A percentile compares a stretch with the other conserved stretches of the same genome.
phyloP scores from a whole-genome alignment of 2,888 invertebrate species.

The Ophioninae sp. region DNA sequence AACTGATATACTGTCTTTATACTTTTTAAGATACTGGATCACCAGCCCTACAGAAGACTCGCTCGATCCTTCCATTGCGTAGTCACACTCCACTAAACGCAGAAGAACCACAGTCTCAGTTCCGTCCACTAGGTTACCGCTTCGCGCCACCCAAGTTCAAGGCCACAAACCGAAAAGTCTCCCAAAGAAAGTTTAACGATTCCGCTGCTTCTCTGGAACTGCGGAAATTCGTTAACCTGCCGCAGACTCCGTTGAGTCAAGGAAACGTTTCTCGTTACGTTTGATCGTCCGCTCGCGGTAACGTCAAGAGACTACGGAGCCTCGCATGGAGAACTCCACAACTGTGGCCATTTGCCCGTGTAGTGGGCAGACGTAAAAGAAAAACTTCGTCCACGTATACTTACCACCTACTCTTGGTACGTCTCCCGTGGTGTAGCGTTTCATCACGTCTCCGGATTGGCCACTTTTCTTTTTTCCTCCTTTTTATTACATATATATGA shows the following conservation, averaged over 20 bases:
- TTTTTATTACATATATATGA: constrained; percentile 14
- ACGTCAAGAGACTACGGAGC: constrained; percentile 50
- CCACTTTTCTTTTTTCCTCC: constrained; percentile 10
- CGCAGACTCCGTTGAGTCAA: constrained; percentile 6
- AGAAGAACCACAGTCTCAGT: background rate
- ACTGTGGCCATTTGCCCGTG: constrained; percentile 16
- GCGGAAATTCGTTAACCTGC: background rate
- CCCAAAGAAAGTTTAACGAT: background rate
- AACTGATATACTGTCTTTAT: too few species aligned
- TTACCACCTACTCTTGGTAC: constrained; percentile 43
- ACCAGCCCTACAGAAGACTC: background rate
- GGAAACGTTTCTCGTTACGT: constrained; percentile 27
- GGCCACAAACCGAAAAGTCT: background rate
- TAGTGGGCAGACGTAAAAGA: constrained; percentile 21
- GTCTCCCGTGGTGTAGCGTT: constrained; percentile 21
- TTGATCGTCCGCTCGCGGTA: constrained; percentile 28
- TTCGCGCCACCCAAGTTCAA: background rate
- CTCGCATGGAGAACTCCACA: constrained; percentile 24
- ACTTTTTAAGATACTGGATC: too few species aligned
- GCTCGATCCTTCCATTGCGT: background rate
- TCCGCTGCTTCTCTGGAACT: background rate
- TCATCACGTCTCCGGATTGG: constrained; percentile 32
- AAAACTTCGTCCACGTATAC: background rate
- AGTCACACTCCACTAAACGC: background rate
- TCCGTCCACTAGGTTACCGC: background rate